These are phyloP conservation scores for Sternarchorhynchus goeldii DNA, from an alignment of 2,797 vertebrate species.

Conservation along the genomic window DNA sequence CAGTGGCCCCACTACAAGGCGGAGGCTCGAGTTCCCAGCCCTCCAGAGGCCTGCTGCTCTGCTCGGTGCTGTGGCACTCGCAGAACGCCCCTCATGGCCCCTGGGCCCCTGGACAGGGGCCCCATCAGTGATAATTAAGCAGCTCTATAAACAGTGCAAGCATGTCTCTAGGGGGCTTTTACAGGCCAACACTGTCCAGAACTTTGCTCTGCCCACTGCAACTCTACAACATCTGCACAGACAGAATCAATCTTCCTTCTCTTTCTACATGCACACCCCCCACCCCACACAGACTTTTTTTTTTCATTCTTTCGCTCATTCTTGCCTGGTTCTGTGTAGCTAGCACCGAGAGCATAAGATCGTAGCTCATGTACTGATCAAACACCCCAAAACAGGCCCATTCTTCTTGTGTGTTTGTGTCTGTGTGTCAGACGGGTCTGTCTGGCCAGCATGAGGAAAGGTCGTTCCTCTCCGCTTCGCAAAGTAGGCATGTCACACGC, in stretches of 20 bases:
- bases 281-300: slow-evolving; percentile 9
- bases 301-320: slow-evolving; percentile 21
- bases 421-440: slow-evolving; percentile 22
- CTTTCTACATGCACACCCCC: slow-evolving; percentile 20
- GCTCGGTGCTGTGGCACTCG: slow-evolving; percentile 26
- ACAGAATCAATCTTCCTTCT: slow-evolving; percentile 65
- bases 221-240: slow-evolving; percentile 62
- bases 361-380: slow-evolving; percentile 26
- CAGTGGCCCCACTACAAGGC: slow-evolving; percentile 25
- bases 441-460: slow-evolving; percentile 36
- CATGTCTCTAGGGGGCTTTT: slow-evolving; percentile 68
- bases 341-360: slow-evolving; percentile 1
- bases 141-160: slow-evolving; percentile 66
- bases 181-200: slow-evolving; percentile 72
- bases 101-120: slow-evolving; percentile 62
- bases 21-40: slow-evolving; percentile 13
- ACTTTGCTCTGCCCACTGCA: slow-evolving; percentile 56
- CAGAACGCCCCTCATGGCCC: slow-evolving; percentile 39
- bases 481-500: slow-evolving; percentile 23
- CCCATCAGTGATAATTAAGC: slow-evolving; percentile 78
- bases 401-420: slow-evolving; percentile 40
- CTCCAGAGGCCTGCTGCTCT: slow-evolving; percentile 40
- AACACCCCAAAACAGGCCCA: slow-evolving; percentile 24
- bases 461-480: slow-evolving; percentile 23
- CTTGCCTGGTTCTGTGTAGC: slow-evolving; percentile 20